Percentiles rank a stretch among this genome's conserved stretches.
Conservation (phyloP, 2,113 vertebrate species). For the Oncorhynchus clarkii region DNA sequence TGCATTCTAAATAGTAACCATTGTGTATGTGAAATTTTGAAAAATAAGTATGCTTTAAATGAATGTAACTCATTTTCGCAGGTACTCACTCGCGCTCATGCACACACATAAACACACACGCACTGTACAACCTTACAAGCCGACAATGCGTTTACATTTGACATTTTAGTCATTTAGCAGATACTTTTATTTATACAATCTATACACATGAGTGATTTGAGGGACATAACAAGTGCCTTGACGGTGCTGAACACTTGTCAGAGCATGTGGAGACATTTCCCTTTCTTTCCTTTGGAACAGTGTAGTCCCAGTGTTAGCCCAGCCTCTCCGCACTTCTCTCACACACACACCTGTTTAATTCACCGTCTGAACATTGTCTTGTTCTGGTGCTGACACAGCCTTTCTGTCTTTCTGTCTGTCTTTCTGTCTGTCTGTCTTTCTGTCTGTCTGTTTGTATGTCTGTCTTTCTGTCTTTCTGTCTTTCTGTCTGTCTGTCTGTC, state of each 20-base stretch:
- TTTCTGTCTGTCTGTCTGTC: not conserved
- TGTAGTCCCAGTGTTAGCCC: conserved; percentile 61
- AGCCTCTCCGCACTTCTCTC: conserved; percentile 61
- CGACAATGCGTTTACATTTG: no score
- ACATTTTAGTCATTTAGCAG: no score
- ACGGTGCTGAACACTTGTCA: conserved; percentile 9
- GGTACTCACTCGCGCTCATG: not conserved
- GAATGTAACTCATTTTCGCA: not conserved
- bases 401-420: not conserved
- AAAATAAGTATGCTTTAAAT: no score
- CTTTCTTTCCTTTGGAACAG: conserved; percentile 50
- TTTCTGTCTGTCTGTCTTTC: not conserved
- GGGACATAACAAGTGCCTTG: conserved; percentile 8
- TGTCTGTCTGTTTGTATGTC: not conserved
- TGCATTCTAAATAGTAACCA: no score
- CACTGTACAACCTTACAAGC: no score
- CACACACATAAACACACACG: conserved; percentile 9
- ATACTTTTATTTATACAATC: not conserved
- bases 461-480: not conserved
- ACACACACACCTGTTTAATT: conserved; percentile 67
- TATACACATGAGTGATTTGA: not conserved
- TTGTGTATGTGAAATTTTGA: no score
- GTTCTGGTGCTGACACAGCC: not conserved
- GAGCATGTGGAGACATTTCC: conserved; percentile 1
- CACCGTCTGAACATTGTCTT: conserved; percentile 67